Evolutionary conservation across 2,888 invertebrate genomes (phyloP), one percentile per base, ranked within the genome.

Genomic region (Andrena bicolor): DNA sequence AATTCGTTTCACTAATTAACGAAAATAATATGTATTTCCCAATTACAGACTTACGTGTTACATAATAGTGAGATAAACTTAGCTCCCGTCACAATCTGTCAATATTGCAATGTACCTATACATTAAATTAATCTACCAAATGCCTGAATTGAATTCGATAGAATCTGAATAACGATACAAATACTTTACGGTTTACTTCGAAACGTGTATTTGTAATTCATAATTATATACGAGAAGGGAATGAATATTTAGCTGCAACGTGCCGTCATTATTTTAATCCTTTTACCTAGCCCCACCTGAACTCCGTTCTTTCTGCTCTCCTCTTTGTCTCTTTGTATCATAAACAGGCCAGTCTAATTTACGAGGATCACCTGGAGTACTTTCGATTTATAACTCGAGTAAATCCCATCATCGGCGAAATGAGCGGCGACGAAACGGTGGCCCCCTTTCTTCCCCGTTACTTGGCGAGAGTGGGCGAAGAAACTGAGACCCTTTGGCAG

Each of bases 351-450:
- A 20, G 32, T 41, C 32, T 16, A 60, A 75, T 69, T 75, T 60
- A 28, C n/a, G 49, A 32, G 63, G 77, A 75, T 75, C 68, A 60
- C 28, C 56, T 32, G 26, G n/a, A 16, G 56, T 71, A 69, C 77
- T 75, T 71, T 41, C 82, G 77, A 83, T 74, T 83, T 72, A 71
- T 68, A 75, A 77, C 66, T 71, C 63, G 60, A 71, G 76, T 77
- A 81, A 87, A 81, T 83, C 79, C 77, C 76, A 77, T 83, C 83
- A 83, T 82, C 87, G 83, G 58, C 74, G 72, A 85, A 87, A 82
- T 48, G 87, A 83, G 65, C 76, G 78, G 20, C 78, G 53, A 75
- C 51, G 61, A 51, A 79, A 64, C 41, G 51, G 60, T 51, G 53
- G 30, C 60, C 16, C 53, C 56, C 10, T 51, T 61, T 68, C 68